These are phyloP conservation scores for Apotomis turbidana DNA, from an alignment of 2,888 invertebrate species.

Conservation along the genomic window DNA sequence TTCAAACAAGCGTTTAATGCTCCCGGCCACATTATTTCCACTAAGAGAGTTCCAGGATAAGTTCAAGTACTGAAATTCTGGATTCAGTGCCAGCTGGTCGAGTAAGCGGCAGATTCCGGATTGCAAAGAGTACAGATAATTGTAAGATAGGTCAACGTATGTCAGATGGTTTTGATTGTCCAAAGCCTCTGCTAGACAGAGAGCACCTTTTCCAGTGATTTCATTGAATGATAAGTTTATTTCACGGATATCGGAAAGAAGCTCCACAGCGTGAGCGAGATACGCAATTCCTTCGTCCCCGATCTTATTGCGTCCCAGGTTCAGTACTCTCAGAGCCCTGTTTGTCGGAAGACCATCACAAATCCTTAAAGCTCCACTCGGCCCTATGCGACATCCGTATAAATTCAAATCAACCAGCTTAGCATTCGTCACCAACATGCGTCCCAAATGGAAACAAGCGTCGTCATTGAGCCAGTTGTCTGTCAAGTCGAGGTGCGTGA, in stretches of 20 bases:
- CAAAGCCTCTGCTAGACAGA: slow-evolving; percentile 51
- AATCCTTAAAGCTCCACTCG: slow-evolving; percentile 54
- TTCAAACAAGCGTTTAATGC: slow-evolving; percentile 43
- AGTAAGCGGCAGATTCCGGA: slow-evolving; percentile 48
- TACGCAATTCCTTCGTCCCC: slow-evolving; percentile 57
- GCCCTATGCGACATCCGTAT: slow-evolving; percentile 67
- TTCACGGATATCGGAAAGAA: slow-evolving; percentile 56
- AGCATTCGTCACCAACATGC: slow-evolving; percentile 61
- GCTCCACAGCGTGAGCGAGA: slow-evolving; percentile 54
- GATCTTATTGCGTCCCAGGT: slow-evolving; percentile 61
- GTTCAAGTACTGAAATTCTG: slow-evolving; percentile 49
- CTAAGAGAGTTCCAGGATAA: slow-evolving; percentile 54
- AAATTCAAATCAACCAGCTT: slow-evolving; percentile 61
- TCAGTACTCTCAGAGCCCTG: slow-evolving; percentile 53
- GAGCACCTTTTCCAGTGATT: slow-evolving; percentile 56
- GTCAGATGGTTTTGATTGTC: slow-evolving; percentile 51
- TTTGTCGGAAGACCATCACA: slow-evolving; percentile 54
- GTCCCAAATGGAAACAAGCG: slow-evolving; percentile 67
- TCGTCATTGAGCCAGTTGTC: slow-evolving; percentile 67
- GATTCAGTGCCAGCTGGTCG: slow-evolving; percentile 45
- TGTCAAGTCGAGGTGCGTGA: slow-evolving; percentile 60
- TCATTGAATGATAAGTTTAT: slow-evolving; percentile 62
- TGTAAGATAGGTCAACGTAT: slow-evolving; percentile 55
- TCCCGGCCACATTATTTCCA: slow-evolving; percentile 47
- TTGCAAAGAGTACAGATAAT: slow-evolving; percentile 48